Evolutionary conservation across 1,140 invertebrate species (phyloP), one percentile per base, ranked within the genome.

Genomic region (Lerema accius): DNA sequence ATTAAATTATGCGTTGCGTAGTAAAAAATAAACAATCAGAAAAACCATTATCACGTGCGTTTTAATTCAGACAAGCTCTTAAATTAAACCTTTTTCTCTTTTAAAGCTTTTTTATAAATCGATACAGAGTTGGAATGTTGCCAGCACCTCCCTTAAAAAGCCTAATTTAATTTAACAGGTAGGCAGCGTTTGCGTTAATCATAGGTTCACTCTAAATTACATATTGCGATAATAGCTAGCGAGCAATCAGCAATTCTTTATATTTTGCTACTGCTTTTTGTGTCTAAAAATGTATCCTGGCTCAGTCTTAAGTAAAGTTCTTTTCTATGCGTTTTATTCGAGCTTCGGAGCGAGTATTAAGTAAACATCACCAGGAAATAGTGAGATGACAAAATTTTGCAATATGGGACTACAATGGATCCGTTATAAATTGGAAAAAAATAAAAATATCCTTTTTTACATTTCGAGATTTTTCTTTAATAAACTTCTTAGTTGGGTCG

Each of bases 81-180:
- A 82, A 78, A 86, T 86, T 82, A 81, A 85, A 77, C 71, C 67
- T 73, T 69, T 80, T 68, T 79, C 80, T 74, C 58, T 78, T 82
- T 80, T 78, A 77, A 65, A 46, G 26, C 64, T 55, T 64, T 65
- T 82, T 76, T 69, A 70, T 83, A 76, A 78, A 80, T 80, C 69
- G 56, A 76, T 49, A 32, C 45, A 50, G 42, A 53, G 39, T 43
- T 50, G 80, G 84, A 88, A 86, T 90, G 82, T 68, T 67, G 66
- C 71, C 60, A 81, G 82, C 83, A 80, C 85, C 82, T 84, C 80
- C 81, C 84, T 87, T 87, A 86, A 86, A 89, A 84, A 84, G 85
- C 86, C 83, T 90, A 90, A 90, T 89, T 88, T 90, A 90, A 90
- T 90, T 90, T 90, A 90, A 90, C 81, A 89, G 88, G 86, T 90